Percentiles rank a stretch among this genome's conserved stretches.
Conservation (phyloP, 2,888 invertebrate genomes). For the Andrena marginata region DNA sequence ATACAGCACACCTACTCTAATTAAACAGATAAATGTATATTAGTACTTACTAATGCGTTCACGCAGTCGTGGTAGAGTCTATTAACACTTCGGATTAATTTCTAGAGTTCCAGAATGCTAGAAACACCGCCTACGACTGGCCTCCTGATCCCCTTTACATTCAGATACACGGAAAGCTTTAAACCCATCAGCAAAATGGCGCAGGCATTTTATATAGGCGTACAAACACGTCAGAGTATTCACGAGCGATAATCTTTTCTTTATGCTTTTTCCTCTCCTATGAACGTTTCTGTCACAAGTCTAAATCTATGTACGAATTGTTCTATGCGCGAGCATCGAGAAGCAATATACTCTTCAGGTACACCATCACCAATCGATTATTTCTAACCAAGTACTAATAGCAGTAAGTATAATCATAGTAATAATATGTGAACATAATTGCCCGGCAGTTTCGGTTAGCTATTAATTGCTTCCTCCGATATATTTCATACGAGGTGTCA, state of each 20-base stretch:
- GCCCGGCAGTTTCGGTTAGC: constrained; percentile 65
- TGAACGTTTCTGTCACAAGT: not conserved
- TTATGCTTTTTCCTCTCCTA: not conserved
- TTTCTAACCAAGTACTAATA: constrained; percentile 36
- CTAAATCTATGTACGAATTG: not conserved
- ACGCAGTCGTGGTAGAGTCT: no score
- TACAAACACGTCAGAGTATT: not conserved
- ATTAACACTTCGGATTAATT: constrained; percentile 19
- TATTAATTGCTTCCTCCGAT: constrained; percentile 75
- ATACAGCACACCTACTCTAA: not conserved
- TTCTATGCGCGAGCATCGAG: not conserved
- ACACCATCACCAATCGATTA: constrained; percentile 49
- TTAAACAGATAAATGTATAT: not conserved
- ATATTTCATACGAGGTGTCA: constrained; percentile 74
- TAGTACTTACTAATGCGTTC: no score
- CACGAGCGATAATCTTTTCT: not conserved
- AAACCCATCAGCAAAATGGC: constrained; percentile 4
- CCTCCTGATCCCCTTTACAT: constrained; percentile 53
- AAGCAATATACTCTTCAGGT: constrained; percentile 3
- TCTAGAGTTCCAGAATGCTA: constrained; percentile 45
- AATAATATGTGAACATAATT: constrained; percentile 65
- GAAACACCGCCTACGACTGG: constrained; percentile 40
- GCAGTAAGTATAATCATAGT: constrained; percentile 57
- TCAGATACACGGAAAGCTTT: constrained; percentile 2
- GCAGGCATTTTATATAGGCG: not conserved